These are phyloP conservation scores for Ondatra zibethicus DNA, from an alignment of 2,113 vertebrate genomes.

Conservation along the genomic window DNA sequence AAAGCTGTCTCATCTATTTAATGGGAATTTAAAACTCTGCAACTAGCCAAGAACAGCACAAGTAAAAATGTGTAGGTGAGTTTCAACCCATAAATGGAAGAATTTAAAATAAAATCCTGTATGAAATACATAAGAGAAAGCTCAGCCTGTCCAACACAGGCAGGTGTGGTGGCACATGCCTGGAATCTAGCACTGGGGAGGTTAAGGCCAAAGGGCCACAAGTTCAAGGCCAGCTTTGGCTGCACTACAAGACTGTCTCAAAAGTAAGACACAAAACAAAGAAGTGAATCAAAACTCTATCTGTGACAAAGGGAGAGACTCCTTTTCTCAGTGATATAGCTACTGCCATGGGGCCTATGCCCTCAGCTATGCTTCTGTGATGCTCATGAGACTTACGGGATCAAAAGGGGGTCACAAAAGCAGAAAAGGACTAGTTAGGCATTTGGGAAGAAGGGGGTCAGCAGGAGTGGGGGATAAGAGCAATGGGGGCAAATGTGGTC, in stretches of 20 bases:
- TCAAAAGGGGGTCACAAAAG: background rate
- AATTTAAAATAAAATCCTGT: constrained; percentile 18
- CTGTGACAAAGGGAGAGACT: background rate
- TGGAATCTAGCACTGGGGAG: background rate
- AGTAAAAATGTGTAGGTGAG: background rate
- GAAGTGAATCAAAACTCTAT: background rate
- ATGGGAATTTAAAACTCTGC: background rate
- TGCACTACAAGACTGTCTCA: background rate
- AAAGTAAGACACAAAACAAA: background rate
- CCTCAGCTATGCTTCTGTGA: no score
- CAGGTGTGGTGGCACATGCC: background rate
- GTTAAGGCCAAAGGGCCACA: background rate
- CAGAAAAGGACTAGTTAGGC: background rate
- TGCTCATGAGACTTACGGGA: background rate
- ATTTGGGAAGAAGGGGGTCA: background rate
- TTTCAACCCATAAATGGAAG: background rate
- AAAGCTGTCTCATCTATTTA: background rate
- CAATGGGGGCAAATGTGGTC: background rate
- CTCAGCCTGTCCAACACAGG: background rate
- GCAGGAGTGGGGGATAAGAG: no score
- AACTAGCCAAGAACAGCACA: background rate
- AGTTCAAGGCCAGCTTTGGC: background rate
- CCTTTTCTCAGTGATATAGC: background rate
- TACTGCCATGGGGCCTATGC: background rate
- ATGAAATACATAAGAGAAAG: background rate